These are phyloP conservation scores for Phalacrocorax carbo DNA, from an alignment of 2,113 vertebrate species.

Conservation along the genomic window DNA sequence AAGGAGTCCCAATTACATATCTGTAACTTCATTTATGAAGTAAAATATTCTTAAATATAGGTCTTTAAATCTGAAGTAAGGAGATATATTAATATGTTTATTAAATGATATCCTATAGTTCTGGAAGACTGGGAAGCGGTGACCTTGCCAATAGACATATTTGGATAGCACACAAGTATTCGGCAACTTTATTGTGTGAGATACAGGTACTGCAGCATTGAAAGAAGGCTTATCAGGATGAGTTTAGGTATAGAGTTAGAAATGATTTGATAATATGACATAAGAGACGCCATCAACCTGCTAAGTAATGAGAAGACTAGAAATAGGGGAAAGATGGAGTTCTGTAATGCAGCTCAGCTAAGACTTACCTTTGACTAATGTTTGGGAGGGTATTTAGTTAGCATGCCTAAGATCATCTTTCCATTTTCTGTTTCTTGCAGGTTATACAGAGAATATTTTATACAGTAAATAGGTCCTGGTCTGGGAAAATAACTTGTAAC, in stretches of 20 bases:
- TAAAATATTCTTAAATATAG: background rate
- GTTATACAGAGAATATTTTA: constrained; percentile 98
- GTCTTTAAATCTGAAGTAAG: background rate
- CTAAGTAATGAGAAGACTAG: background rate
- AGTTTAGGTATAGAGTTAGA: background rate
- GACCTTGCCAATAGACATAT: background rate
- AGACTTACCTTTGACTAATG: background rate
- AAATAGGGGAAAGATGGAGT: background rate
- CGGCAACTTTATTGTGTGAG: background rate
- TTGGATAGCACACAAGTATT: background rate
- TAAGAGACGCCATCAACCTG: background rate
- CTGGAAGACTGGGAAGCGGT: background rate
- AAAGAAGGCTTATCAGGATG: background rate
- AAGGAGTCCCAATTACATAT: background rate
- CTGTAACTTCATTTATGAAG: background rate
- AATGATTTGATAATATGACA: background rate
- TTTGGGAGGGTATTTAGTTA: background rate
- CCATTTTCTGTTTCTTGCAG: constrained; percentile 67
- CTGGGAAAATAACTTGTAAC: constrained; percentile 85
- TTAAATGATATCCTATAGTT: background rate
- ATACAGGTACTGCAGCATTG: background rate
- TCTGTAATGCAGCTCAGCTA: background rate
- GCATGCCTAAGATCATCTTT: background rate
- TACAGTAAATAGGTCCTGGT: constrained; percentile 93
- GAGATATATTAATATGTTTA: background rate